A percentile compares a stretch with the other conserved stretches of the same genome.
phyloP scores from a whole-genome alignment of 2,797 vertebrate genomes.

The Microctenopoma steveboyesi region DNA sequence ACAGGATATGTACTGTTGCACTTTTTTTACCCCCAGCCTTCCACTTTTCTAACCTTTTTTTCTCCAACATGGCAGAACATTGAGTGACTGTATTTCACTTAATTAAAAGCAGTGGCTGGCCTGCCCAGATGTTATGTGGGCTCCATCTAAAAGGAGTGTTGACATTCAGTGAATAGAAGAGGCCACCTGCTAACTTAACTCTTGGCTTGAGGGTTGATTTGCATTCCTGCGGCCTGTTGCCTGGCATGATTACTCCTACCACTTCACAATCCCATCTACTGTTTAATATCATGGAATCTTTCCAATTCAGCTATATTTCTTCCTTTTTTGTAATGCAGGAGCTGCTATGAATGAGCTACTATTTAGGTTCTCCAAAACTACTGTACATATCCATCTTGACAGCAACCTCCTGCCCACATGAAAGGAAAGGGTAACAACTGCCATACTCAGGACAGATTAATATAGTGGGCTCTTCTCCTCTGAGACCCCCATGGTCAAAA shows the following conservation, averaged over 20 bases:
- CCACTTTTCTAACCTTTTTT: slow-evolving; percentile 73
- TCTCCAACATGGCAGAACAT: slow-evolving; percentile 79
- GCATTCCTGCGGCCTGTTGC: slow-evolving; percentile 97
- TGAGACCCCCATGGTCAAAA: slow-evolving; percentile 51
- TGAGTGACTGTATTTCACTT: slow-evolving; percentile 88
- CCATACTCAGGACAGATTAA: slow-evolving; percentile 67
- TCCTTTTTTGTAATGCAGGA: slow-evolving; percentile 76
- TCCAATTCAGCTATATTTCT: slow-evolving; percentile 86
- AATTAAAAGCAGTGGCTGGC: slow-evolving; percentile 91
- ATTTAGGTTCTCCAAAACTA: slow-evolving; percentile 73
- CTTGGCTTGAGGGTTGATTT: slow-evolving; percentile 90
- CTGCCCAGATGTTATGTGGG: slow-evolving; percentile 89
- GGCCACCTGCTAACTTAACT: slow-evolving; percentile 96
- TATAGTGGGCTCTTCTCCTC: slow-evolving; percentile 54
- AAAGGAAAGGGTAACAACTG: slow-evolving; percentile 81
- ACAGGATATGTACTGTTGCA: slow-evolving; percentile 84
- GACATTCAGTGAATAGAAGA: slow-evolving; percentile 90
- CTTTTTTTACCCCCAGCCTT: slow-evolving; percentile 63
- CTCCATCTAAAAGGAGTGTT: slow-evolving; percentile 87
- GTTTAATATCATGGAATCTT: slow-evolving; percentile 90
- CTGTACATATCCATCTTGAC: slow-evolving; percentile 70
- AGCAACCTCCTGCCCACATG: slow-evolving; percentile 78
- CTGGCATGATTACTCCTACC: slow-evolving; percentile 90
- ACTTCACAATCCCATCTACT: slow-evolving; percentile 91
- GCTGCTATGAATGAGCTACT: slow-evolving; percentile 81